These are phyloP conservation scores for Antechinus flavipes DNA, from an alignment of 2,113 vertebrate genomes.

Conservation along the genomic window DNA sequence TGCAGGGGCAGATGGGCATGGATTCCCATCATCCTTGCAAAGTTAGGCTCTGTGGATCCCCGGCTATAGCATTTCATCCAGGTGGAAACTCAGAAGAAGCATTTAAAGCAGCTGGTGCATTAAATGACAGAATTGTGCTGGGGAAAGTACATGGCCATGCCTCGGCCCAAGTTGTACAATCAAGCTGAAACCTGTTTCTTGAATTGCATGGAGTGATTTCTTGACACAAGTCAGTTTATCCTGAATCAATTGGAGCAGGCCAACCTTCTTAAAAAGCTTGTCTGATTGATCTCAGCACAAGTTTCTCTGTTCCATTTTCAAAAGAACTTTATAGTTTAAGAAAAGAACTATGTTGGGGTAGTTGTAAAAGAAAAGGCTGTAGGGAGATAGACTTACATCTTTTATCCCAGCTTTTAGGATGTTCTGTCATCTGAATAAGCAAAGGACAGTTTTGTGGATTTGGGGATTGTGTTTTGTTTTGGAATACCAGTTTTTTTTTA, in stretches of 20 bases:
- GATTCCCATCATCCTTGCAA: slow-evolving; percentile 78
- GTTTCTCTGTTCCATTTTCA: slow-evolving; percentile 36
- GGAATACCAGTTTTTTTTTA: slow-evolving; percentile 61
- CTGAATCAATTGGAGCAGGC: slow-evolving; percentile 95
- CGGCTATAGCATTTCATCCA: slow-evolving; percentile 96
- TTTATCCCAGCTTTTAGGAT: slow-evolving; percentile 13
- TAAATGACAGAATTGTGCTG: slow-evolving; percentile 98
- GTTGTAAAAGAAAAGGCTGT: slow-evolving; percentile 51
- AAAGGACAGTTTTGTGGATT: slow-evolving; percentile 48
- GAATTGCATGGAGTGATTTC: slow-evolving; percentile 97
- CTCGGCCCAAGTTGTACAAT: slow-evolving; percentile 95
- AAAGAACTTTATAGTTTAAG: slow-evolving; percentile 1
- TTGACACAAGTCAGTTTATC: slow-evolving; percentile 98
- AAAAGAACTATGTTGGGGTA: slow-evolving; percentile 27
- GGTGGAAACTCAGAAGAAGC: slow-evolving; percentile 94
- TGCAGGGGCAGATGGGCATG: slow-evolving; percentile 78
- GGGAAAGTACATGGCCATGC: slow-evolving; percentile 98
- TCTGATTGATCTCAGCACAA: slow-evolving; percentile 84
- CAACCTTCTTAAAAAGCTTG: slow-evolving; percentile 91
- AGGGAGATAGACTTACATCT: slow-evolving; percentile 1
- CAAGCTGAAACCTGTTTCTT: slow-evolving; percentile 94
- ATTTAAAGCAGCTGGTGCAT: slow-evolving; percentile 96
- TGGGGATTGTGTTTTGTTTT: slow-evolving; percentile 59
- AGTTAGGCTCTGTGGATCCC: slow-evolving; percentile 85
- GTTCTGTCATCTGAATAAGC: slow-evolving; percentile 52